These are phyloP conservation scores for Pristiophorus japonicus DNA, from an alignment of 2,113 vertebrate species.

Conservation along the genomic window DNA sequence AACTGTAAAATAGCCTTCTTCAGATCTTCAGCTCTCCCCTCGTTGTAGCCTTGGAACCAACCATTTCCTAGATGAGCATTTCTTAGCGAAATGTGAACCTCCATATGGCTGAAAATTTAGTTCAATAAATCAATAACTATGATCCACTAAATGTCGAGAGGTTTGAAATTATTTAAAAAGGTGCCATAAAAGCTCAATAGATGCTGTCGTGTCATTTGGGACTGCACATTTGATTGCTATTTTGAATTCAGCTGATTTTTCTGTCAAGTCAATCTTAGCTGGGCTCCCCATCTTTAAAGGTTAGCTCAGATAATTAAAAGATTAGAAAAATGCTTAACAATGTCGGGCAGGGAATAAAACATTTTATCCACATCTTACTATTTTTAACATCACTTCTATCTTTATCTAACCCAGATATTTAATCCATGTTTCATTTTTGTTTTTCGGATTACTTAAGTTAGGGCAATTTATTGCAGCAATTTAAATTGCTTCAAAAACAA, in stretches of 20 bases:
- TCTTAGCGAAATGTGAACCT: background rate
- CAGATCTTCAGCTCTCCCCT: background rate
- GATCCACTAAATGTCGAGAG: background rate
- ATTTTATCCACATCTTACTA: background rate
- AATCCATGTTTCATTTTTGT: background rate
- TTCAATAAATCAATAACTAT: background rate
- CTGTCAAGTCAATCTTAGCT: background rate
- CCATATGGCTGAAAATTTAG: background rate
- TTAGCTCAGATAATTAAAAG: background rate
- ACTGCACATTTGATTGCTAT: background rate
- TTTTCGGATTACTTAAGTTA: background rate
- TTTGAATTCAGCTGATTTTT: background rate
- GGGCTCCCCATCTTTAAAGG: background rate
- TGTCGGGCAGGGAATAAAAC: background rate
- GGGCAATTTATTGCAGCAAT: background rate
- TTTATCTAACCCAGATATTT: background rate
- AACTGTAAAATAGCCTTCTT: background rate
- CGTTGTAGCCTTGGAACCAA: background rate
- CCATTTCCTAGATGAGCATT: too few species aligned
- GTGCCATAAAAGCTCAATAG: background rate
- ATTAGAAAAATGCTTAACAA: background rate
- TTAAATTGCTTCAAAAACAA: background rate
- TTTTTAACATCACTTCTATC: background rate
- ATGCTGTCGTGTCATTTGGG: background rate
- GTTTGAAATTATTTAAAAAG: background rate